phyloP scores from a whole-genome alignment of 2,888 invertebrate species.

The Tachina grossa region DNA sequence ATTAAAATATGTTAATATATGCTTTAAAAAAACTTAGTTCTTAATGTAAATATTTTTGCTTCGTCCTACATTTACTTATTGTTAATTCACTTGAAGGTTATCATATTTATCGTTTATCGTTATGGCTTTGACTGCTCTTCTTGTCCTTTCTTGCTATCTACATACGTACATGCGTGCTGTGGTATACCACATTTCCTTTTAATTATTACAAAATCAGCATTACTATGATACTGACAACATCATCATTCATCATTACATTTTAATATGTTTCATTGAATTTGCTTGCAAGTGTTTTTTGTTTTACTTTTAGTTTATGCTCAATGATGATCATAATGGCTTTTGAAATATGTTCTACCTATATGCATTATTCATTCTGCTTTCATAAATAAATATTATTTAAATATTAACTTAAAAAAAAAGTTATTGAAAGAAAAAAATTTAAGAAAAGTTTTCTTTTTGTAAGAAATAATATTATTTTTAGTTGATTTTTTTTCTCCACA shows the following conservation, averaged over 20 bases:
- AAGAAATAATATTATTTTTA: constrained; percentile 16
- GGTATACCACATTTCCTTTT: constrained; percentile 60
- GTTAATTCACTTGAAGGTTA: constrained; percentile 48
- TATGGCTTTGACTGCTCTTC: neutral
- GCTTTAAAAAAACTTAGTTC: neutral
- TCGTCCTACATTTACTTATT: constrained; percentile 29
- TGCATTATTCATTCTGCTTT: neutral
- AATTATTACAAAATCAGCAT: constrained; percentile 62
- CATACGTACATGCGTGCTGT: constrained; percentile 22
- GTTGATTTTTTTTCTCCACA: neutral
- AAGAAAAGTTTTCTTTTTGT: neutral
- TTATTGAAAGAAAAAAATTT: neutral
- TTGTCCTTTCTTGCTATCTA: constrained; percentile 14
- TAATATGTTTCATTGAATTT: constrained; percentile 44
- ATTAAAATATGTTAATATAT: neutral
- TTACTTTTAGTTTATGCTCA: neutral
- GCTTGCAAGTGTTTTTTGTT: constrained; percentile 2
- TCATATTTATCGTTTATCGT: neutral
- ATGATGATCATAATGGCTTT: neutral
- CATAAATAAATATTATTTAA: constrained; percentile 2
- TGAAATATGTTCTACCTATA: neutral
- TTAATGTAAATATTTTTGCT: neutral
- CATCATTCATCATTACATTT: neutral
- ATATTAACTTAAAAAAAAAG: neutral
- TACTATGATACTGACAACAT: constrained; percentile 47